Evolutionary conservation across 2,113 vertebrate genomes (phyloP), one percentile per base, ranked within the genome.

Genomic region (Mirounga angustirostris): DNA sequence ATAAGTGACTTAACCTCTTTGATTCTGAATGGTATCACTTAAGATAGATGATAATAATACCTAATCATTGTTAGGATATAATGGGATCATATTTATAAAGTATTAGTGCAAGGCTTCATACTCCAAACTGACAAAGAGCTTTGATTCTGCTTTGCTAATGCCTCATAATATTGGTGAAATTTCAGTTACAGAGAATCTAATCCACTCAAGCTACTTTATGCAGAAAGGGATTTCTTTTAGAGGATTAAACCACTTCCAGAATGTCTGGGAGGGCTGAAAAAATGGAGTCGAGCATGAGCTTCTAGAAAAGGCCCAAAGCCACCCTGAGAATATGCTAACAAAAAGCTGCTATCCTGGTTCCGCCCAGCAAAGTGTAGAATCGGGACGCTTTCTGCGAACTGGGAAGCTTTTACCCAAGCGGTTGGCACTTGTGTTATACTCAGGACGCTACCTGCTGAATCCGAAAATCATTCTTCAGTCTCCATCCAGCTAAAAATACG

Each of bases 171-270:
- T 19, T 16, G 52, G 65, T 11, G 50, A 96, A 86, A 94, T 93
- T 94, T 93, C 30, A 63, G 21, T 93, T 83, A 89, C 19, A 82
- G 76, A 88, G 56, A 92, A 28, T 95, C 36, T 69, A 96, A 93
- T 94, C 65, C 82, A 94, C 26, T 58, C 63, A 28, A 82, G 67
- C 13, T 94, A 7, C 26, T 97, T 95, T 91, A 95, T 73, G 40
- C 11, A 93, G 43, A 69, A 89, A 61, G 5, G n/a, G 82, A 97
- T 96, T 97, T 94, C 58, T 88, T 81, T 84, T 94, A 58, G 76
- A 91, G 93, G 74, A 76, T 96, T 92, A 92, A 92, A 33, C 69
- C 30, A 59, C 36, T 93, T 93, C 58, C 58, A 43, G 58, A 91
- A 81, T 85, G 43, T 78, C 86, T 59, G 22, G 12, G 52, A 89